Evolutionary conservation across 2,113 vertebrate genomes (phyloP).

Genomic region (Suncus etruscus): DNA sequence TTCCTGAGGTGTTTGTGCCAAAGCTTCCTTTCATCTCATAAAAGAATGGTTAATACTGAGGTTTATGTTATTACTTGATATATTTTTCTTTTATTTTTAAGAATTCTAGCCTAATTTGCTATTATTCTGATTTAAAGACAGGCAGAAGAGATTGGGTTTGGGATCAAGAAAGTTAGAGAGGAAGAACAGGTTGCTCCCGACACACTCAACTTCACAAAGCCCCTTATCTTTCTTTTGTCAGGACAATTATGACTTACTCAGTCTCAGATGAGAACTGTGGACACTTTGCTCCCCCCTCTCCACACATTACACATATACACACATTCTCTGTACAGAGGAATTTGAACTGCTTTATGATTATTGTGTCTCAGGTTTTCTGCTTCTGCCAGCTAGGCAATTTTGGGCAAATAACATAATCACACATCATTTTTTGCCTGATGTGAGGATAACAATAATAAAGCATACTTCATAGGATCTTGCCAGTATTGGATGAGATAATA

Average conservation of each 20-base stretch:
- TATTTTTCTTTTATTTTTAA: background rate
- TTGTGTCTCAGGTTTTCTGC: constrained; percentile 6
- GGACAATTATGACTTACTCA: background rate
- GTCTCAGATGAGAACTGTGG: background rate
- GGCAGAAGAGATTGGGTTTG: background rate
- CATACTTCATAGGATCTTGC: background rate
- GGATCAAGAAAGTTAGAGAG: background rate
- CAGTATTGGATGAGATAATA: background rate
- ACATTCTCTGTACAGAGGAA: background rate
- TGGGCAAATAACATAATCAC: background rate
- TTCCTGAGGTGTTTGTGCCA: background rate
- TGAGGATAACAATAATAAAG: background rate
- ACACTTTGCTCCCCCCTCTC: background rate
- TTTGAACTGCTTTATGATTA: background rate
- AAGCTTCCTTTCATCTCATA: rapidly evolving
- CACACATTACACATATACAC: too few relatives aligned
- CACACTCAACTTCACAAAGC: rapidly evolving
- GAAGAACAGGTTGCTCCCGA: background rate
- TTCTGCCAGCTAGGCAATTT: background rate
- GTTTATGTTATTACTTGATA: background rate
- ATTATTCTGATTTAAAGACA: background rate
- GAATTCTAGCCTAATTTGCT: background rate
- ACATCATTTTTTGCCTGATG: background rate
- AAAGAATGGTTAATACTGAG: background rate
- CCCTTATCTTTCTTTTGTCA: background rate